Base-by-base conservation (phyloP, 2,888 invertebrate species). In the Caenorhabditis japonica region DNA sequence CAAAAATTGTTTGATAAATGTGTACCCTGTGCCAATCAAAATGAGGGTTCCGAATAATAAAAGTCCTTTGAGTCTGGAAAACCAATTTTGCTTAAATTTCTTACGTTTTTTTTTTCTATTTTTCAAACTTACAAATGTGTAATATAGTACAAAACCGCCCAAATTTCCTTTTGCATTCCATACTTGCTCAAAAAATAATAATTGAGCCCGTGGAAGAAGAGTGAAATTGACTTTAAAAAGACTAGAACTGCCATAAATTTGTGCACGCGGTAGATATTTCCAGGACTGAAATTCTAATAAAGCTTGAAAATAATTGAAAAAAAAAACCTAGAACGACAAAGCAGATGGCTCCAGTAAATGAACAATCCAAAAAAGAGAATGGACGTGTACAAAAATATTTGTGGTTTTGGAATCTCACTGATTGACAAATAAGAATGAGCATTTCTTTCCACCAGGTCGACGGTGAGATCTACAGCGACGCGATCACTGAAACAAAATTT, bases 1-100 rank as follows among this genome's bases (percentile, higher is more conserved):
- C 23, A 99, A 90, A 79, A 99, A 94, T 88, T 97, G 95, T 88
- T 97, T 97, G 83, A 99, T 95, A 88, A 97, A 99, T 38, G 96
- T 95, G 95, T 97, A 99, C 0, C 99, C 99, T 5, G 97, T 96
- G 47, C 97, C 97, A 80, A 99, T 94, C 12, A 99, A 91, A 12
- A 97, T 93, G 79, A 99, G 93, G 0, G 96, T 96, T 69, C 97
- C 94, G 88, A 99, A 97, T 53, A 99, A 90, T 44, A 99, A 92
- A 0, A 95, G 94, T 12, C 94, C 94, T 89, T 94, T 94, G 64
- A 95, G 90, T 80, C 93, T 94, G 88, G 58, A 79, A 55, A 21
- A 21, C 12, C 3, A 21, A 4, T 25, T 27, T 19, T 43, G 15
- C 10, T 13, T 21, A 17, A 8, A 21, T 21, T 39, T 15, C 39